phyloP scores from a whole-genome alignment of 2,888 invertebrate genomes.

The Conus canariensis region DNA sequence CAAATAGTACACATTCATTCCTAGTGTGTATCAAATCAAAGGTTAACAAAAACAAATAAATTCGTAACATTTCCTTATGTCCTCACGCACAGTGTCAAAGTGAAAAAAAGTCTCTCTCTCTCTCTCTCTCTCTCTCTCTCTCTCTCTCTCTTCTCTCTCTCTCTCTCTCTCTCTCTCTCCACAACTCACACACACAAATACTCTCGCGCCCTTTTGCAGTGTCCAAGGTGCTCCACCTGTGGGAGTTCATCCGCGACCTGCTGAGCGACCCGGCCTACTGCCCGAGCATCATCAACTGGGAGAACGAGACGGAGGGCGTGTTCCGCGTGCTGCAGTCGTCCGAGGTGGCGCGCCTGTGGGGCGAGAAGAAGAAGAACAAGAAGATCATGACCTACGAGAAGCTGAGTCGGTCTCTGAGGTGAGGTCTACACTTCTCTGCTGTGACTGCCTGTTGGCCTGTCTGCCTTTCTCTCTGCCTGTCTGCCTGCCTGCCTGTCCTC shows the following conservation, averaged over 20 bases:
- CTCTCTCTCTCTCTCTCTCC: no score
- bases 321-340: conserved; percentile 93
- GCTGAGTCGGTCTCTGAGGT: conserved; percentile 93
- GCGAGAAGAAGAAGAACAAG: conserved; percentile 90
- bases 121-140: no score
- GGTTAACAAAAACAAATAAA: no score
- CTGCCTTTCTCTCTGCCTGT: neutral
- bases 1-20: no score
- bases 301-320: conserved; percentile 89
- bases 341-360: conserved; percentile 92
- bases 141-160: no score
- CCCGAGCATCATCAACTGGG: conserved; percentile 92
- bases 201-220: conserved; percentile 39
- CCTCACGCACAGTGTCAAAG: no score
- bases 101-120: no score
- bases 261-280: conserved; percentile 87
- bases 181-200: no score
- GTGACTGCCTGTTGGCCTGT: neutral
- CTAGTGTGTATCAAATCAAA: no score
- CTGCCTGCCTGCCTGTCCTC: no score
- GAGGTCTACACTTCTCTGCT: neutral
- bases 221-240: conserved; percentile 81
- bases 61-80: no score
- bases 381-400: conserved; percentile 94
- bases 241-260: conserved; percentile 92